These are phyloP conservation scores for Drosophila leonis DNA, from an alignment of 2,888 invertebrate genomes.

Conservation along the genomic window DNA sequence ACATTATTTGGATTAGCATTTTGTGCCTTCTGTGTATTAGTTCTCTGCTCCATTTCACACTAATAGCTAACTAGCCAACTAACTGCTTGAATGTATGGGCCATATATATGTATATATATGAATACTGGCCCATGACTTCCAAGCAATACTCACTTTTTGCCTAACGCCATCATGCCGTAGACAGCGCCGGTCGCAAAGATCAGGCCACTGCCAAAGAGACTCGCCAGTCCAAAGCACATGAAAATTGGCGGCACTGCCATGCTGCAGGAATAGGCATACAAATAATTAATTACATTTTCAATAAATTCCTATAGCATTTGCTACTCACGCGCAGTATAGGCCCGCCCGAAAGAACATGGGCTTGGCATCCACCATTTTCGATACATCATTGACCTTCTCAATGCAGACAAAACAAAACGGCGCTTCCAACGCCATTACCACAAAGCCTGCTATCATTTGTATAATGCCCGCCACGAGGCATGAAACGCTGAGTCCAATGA, in stretches of 20 bases:
- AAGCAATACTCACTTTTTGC: constrained; percentile 93
- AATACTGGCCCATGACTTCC: constrained; percentile 1
- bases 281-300: constrained; percentile 2
- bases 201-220: constrained; percentile 94
- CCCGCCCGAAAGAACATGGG: constrained; percentile 96
- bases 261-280: constrained; percentile 86
- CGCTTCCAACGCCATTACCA: constrained; percentile 95
- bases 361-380: constrained; percentile 92
- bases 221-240: constrained; percentile 90
- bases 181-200: constrained; percentile 95
- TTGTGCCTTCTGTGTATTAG: constrained; percentile 24
- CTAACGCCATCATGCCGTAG: constrained; percentile 97
- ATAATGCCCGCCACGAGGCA: constrained; percentile 93
- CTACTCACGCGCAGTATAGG: constrained; percentile 93
- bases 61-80: constrained; percentile 39
- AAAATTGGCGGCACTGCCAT: constrained; percentile 92
- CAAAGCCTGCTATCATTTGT: constrained; percentile 95
- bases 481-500: constrained; percentile 88
- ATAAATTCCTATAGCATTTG: neutral
- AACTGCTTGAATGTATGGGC: constrained; percentile 14
- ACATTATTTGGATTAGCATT: constrained; percentile 71
- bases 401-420: constrained; percentile 99
- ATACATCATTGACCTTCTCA: constrained; percentile 95
- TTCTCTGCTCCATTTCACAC: constrained; percentile 31
- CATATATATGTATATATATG: neutral